Conservation (phyloP, 2,113 vertebrate genomes). For the Melozone crissalis region DNA sequence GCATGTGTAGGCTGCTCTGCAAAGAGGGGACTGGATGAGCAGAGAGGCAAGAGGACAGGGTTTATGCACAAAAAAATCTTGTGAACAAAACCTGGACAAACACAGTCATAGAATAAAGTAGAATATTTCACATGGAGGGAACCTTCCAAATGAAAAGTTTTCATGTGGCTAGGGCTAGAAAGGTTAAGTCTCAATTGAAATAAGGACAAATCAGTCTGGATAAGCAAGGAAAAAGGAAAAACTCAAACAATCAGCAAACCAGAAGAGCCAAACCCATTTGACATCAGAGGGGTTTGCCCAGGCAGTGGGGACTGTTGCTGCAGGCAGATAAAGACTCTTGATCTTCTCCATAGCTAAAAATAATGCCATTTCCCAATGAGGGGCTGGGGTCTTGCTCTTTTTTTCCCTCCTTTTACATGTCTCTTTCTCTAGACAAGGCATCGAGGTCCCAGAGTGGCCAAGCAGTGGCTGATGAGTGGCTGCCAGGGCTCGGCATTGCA, state of each 20-base stretch:
- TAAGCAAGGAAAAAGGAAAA: neutral
- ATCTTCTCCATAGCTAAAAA: neutral
- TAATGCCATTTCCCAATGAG: accelerated
- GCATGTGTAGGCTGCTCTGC: neutral
- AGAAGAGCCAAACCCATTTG: neutral
- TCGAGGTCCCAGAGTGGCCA: too few species aligned
- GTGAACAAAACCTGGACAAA: neutral
- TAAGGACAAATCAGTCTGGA: neutral
- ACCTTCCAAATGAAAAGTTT: neutral
- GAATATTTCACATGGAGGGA: neutral
- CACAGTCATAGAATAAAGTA: neutral
- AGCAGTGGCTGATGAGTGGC: accelerated
- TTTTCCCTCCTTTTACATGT: neutral
- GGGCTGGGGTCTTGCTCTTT: neutral
- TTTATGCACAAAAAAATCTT: neutral
- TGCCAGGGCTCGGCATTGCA: accelerated
- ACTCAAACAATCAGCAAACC: neutral
- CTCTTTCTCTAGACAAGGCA: neutral
- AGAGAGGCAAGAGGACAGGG: neutral
- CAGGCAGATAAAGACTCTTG: accelerated
- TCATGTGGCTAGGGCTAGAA: neutral
- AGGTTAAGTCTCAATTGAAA: neutral
- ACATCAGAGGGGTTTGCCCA: neutral
- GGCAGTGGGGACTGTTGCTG: neutral
- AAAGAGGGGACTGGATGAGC: neutral